These are phyloP conservation scores for Adelges cooleyi DNA, from an alignment of 1,140 invertebrate genomes.

Conservation along the genomic window DNA sequence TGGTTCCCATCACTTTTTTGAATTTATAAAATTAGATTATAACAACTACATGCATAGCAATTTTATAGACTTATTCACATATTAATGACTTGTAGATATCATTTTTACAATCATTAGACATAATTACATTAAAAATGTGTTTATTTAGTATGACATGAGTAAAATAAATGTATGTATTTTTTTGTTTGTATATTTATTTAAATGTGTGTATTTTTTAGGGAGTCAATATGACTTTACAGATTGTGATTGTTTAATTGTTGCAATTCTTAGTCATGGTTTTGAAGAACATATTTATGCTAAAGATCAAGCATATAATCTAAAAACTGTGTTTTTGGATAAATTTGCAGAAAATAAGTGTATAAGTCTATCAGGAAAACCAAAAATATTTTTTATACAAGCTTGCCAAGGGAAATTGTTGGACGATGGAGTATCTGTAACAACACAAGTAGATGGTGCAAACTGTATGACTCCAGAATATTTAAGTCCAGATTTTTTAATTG, in stretches of 20 bases:
- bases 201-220: slow-evolving; percentile 39
- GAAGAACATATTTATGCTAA: slow-evolving; percentile 79
- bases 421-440: slow-evolving; percentile 51
- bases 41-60: too few species aligned
- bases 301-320: slow-evolving; percentile 70
- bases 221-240: slow-evolving; percentile 59
- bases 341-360: slow-evolving; percentile 80
- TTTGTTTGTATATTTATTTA: too few species aligned
- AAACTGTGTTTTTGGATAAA: slow-evolving; percentile 58
- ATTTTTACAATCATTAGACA: too few species aligned
- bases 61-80: too few species aligned
- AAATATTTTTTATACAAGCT: slow-evolving; percentile 81
- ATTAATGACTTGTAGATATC: too few species aligned
- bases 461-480: slow-evolving; percentile 71
- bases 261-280: slow-evolving; percentile 82
- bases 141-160: too few species aligned
- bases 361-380: slow-evolving; percentile 79
- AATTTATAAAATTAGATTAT: too few species aligned
- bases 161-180: too few species aligned
- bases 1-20: too few species aligned
- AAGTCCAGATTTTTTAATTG: slow-evolving; percentile 87
- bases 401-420: slow-evolving; percentile 81
- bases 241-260: slow-evolving; percentile 64
- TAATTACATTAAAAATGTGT: too few species aligned
- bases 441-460: slow-evolving; percentile 59